Evolutionary conservation across 2,113 vertebrate genomes (phyloP).

Genomic region (Columbina picui): DNA sequence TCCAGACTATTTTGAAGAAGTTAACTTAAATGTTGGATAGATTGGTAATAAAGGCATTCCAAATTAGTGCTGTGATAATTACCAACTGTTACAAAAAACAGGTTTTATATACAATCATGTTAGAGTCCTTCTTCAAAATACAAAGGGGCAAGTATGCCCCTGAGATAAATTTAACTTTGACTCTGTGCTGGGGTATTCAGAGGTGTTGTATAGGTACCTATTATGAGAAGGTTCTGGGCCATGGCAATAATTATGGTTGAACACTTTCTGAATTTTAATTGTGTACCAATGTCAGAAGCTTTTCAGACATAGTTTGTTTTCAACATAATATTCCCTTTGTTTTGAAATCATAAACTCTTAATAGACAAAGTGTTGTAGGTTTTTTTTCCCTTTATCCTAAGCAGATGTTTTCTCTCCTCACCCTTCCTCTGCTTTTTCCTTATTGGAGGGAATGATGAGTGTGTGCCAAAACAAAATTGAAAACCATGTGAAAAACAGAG

Average conservation of each 20-base stretch:
- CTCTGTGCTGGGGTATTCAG: neutral
- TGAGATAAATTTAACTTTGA: neutral
- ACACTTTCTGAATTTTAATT: neutral
- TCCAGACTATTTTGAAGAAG: neutral
- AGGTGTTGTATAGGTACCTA: neutral
- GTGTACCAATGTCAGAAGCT: neutral
- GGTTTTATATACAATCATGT: neutral
- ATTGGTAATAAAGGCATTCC: neutral
- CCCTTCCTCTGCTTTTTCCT: neutral
- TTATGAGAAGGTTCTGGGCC: neutral
- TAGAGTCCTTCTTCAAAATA: neutral
- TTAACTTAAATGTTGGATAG: neutral
- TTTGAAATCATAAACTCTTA: constrained; percentile 21
- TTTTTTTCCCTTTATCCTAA: constrained; percentile 18
- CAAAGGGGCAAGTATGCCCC: neutral
- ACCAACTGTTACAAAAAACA: neutral
- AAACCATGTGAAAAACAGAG: constrained; percentile 17
- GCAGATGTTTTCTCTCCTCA: constrained; percentile 40
- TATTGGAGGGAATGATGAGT: constrained; percentile 17
- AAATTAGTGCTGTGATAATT: neutral
- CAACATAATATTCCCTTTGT: neutral
- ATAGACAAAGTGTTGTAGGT: neutral
- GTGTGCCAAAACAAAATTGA: constrained; percentile 36
- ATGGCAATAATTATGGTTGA: neutral
- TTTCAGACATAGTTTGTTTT: neutral